phyloP scores from a whole-genome alignment of 1,140 invertebrate genomes.

The Pseudoatta argentina region DNA sequence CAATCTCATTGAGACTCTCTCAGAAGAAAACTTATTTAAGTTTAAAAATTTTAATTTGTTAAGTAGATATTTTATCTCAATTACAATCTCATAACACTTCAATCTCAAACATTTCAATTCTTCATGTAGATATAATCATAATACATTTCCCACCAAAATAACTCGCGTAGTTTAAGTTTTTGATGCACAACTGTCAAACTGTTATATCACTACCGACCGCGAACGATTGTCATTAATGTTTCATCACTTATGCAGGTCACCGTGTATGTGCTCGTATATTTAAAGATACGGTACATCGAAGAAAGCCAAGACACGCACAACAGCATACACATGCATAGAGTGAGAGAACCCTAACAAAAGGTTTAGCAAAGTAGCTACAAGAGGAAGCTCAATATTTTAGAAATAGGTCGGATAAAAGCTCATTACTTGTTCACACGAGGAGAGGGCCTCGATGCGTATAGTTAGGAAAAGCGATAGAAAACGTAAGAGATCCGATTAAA shows the following conservation, averaged over 20 bases:
- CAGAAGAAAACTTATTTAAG: neutral
- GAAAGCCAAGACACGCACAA: conserved; percentile 11
- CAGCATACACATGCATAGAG: neutral
- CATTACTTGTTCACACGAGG: conserved; percentile 17
- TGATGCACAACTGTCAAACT: conserved; percentile 1
- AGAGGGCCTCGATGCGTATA: neutral
- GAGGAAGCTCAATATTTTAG: conserved; percentile 55
- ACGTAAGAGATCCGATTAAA: neutral
- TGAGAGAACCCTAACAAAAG: neutral
- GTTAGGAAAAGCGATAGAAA: neutral
- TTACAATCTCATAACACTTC: neutral
- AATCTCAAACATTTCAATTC: neutral
- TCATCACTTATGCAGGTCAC: conserved; percentile 25
- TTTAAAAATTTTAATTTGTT: neutral
- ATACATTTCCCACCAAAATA: neutral
- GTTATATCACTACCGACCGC: neutral
- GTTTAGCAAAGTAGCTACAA: conserved; percentile 3
- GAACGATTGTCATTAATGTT: conserved; percentile 31
- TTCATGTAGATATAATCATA: neutral
- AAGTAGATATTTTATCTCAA: neutral
- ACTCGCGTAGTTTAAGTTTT: conserved; percentile 2
- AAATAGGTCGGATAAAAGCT: conserved; percentile 46
- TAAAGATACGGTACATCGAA: conserved; percentile 9
- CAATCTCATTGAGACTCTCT: neutral
- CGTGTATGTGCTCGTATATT: conserved; percentile 33